phyloP scores from a whole-genome alignment of 2,888 invertebrate genomes.

The Chaitophorus viminalis region DNA sequence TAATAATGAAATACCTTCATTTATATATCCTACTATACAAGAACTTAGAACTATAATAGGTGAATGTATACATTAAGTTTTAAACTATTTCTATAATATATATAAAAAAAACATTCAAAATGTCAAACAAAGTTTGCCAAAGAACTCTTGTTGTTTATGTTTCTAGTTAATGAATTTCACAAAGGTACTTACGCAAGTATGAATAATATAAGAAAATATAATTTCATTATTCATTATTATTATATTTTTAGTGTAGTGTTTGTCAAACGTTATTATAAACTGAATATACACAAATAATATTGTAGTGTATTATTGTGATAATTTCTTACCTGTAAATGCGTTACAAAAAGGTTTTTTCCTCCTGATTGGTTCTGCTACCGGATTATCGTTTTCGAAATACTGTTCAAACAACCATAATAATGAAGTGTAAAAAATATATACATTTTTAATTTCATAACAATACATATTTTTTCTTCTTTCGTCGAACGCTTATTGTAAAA shows the following conservation, averaged over 20 bases:
- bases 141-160: not conserved
- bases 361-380: slow-evolving; percentile 67
- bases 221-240: not conserved
- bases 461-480: no score
- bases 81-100: no score
- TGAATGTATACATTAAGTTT: no score
- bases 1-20: no score
- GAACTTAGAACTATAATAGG: no score
- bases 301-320: not conserved
- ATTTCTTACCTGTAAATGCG: slow-evolving; percentile 80
- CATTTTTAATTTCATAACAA: no score
- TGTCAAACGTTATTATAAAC: not conserved
- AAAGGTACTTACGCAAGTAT: not conserved
- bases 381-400: slow-evolving; percentile 63
- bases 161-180: not conserved
- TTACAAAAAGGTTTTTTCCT: slow-evolving; percentile 86
- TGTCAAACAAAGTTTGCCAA: not conserved
- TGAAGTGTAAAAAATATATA: not conserved
- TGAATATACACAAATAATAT: not conserved
- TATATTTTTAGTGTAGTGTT: not conserved
- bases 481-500: no score
- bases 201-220: not conserved
- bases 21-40: no score
- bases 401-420: slow-evolving; percentile 60
- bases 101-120: not conserved